Conservation (phyloP, 2,113 vertebrate species). For the Tetraodon nigroviridis region DNA sequence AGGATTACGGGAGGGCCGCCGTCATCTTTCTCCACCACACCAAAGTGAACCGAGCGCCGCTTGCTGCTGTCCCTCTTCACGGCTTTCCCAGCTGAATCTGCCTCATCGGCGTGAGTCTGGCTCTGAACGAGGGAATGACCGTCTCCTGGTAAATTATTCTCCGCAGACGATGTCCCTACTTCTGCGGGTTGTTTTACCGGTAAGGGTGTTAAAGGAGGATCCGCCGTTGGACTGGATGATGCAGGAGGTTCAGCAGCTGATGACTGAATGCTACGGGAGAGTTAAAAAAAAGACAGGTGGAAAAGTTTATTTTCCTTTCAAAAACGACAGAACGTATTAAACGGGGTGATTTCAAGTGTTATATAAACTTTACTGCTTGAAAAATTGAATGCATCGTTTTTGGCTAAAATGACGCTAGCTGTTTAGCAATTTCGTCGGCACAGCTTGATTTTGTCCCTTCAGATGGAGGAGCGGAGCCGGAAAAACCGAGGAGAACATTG, state of each 20-base stretch:
- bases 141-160: slow-evolving; percentile 7
- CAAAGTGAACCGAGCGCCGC: slow-evolving; percentile 57
- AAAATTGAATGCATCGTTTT: too few species aligned
- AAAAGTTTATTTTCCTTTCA: too few species aligned
- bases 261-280: slow-evolving; percentile 37
- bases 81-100: not conserved
- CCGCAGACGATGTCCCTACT: not conserved
- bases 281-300: not conserved
- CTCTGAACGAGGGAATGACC: not conserved
- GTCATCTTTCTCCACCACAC: slow-evolving; percentile 46
- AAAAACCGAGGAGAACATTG: too few species aligned
- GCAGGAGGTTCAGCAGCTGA: slow-evolving; percentile 7
- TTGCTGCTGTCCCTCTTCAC: slow-evolving; percentile 24
- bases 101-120: slow-evolving; percentile 3
- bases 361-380: too few species aligned
- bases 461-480: too few species aligned
- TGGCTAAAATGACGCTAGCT: too few species aligned
- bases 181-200: slow-evolving; percentile 15
- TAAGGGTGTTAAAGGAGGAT: slow-evolving; percentile 1
- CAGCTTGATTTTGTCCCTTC: too few species aligned
- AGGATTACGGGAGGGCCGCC: slow-evolving; percentile 43
- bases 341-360: too few species aligned
- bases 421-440: too few species aligned
- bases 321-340: too few species aligned
- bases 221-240: not conserved